Evolutionary conservation across 2,888 invertebrate genomes (phyloP), one percentile per base, ranked within the genome.

Genomic region (Maniola hyperantus): DNA sequence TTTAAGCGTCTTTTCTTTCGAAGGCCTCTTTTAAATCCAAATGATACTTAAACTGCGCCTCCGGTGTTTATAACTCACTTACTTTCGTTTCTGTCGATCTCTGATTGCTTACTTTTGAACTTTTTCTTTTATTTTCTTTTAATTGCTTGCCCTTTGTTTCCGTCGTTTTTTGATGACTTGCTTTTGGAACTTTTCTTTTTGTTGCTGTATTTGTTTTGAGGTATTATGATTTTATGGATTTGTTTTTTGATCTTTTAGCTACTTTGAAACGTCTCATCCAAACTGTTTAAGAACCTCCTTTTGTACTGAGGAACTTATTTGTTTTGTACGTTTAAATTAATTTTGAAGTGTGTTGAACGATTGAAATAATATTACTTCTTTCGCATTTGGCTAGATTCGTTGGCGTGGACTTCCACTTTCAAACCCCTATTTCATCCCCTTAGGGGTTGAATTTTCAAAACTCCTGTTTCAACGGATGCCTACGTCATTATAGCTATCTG

Each of bases 71-170:
- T 54, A 36, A 34, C 48, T 15, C 15, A 18, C 18, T 18, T 18
- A 7, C 36, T 54, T 54, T 36, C 33, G 15, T 54, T 54, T 26
- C 26, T 53, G 33, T 13, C 54, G 34, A 54, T 54, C 8, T 36
- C n/a, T 54, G 54, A 54, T 54, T n/a, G 36, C 54, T 34, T 34
- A n/a, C 54, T 34, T 34, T 54, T 34, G 54, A 54, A 15, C 34
- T 54, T 34, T n/a, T 54, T 54, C 54, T 54, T 54, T 53, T 33
- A n/a, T 36, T 15, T 54, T 36, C 15, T 34, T 54, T 54, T 54
- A 54, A 54, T 54, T 54, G 54, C 54, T 48, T 48, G 48, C 15
- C 48, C 15, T 48, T 48, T 48, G 8, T 48, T 18, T 18, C 48
- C 15, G 42, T 15, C 48, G 7, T 8, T 48, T 48, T 46, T 48